phyloP scores from a whole-genome alignment of 2,113 vertebrate species.

The Dromaius novaehollandiae region DNA sequence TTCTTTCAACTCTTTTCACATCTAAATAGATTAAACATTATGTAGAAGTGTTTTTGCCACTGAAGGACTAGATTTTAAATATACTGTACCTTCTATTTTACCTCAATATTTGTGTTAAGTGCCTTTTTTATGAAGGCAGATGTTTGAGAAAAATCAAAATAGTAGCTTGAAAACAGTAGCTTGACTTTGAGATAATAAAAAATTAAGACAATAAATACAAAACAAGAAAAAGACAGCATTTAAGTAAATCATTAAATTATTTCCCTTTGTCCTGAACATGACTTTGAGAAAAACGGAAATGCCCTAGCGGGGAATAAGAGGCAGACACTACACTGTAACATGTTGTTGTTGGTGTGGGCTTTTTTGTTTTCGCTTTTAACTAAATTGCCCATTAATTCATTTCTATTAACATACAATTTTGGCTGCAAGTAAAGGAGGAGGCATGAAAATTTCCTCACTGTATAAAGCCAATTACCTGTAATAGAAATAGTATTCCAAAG shows the following conservation, averaged over 20 bases:
- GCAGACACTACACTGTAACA: neutral
- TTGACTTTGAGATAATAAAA: slow-evolving; percentile 56
- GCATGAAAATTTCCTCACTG: neutral
- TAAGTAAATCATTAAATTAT: neutral
- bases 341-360: neutral
- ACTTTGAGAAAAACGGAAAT: neutral
- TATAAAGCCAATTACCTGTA: neutral
- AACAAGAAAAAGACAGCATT: neutral
- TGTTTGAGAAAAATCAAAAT: slow-evolving; percentile 38
- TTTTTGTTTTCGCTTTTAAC: neutral
- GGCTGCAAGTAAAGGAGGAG: neutral
- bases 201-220: slow-evolving; percentile 17
- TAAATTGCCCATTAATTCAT: neutral
- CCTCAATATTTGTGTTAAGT: neutral
- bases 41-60: neutral
- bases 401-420: neutral
- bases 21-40: neutral
- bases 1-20: neutral
- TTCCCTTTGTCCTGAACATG: neutral
- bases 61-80: neutral
- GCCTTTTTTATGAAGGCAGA: slow-evolving; percentile 32
- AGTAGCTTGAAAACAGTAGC: neutral
- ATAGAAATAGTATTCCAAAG: neutral
- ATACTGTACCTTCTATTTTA: slow-evolving; percentile 1
- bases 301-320: neutral